phyloP scores from a whole-genome alignment of 2,888 invertebrate species.

The Caenorhabditis zanzibari region DNA sequence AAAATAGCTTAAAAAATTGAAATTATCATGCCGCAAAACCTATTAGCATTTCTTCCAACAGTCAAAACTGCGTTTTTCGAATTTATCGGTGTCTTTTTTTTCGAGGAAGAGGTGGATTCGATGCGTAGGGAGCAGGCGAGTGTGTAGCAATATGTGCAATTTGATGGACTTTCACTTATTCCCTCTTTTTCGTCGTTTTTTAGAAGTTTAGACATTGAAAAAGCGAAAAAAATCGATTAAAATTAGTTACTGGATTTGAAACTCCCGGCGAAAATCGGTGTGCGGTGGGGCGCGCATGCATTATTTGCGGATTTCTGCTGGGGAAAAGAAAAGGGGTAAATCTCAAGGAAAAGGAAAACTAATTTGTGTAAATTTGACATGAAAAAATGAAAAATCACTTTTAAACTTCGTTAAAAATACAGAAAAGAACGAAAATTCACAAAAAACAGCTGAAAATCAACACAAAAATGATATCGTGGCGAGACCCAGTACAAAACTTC shows the following conservation, averaged over 20 bases:
- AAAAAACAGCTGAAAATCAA: background rate
- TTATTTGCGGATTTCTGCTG: background rate
- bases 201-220: slow-evolving; percentile 23
- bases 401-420: background rate
- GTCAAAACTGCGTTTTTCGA: slow-evolving; percentile 72
- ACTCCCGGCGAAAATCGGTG: slow-evolving; percentile 17
- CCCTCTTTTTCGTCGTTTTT: slow-evolving; percentile 25
- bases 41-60: slow-evolving; percentile 72
- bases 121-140: slow-evolving; percentile 72
- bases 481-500: background rate
- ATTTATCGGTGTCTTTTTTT: slow-evolving; percentile 62
- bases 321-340: background rate
- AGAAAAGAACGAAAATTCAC: background rate
- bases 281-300: slow-evolving; percentile 41
- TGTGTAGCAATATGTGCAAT: slow-evolving; percentile 72
- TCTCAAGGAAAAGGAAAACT: no score
- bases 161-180: slow-evolving; percentile 67
- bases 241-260: background rate
- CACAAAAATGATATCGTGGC: background rate
- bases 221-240: background rate
- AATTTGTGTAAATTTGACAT: no score
- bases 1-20: background rate
- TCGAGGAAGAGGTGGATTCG: slow-evolving; percentile 57
- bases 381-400: background rate
- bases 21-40: slow-evolving; percentile 39